phyloP scores from a whole-genome alignment of 2,113 vertebrate genomes.

The Triplophysa tibetana region DNA sequence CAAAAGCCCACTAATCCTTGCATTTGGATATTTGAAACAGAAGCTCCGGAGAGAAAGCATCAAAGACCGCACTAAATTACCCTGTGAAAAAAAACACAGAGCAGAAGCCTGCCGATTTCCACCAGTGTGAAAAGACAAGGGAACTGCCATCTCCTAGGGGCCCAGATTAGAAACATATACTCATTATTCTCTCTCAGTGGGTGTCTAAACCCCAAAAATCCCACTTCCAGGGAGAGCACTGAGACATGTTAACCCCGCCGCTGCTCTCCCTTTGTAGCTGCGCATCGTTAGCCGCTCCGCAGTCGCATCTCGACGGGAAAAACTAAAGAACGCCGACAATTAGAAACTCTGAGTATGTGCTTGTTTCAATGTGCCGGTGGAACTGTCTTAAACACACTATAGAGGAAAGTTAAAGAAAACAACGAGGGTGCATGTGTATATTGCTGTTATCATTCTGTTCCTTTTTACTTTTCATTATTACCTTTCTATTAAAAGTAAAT shows the following conservation, averaged over 20 bases:
- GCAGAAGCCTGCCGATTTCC: slow-evolving; percentile 68
- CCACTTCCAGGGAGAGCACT: slow-evolving; percentile 69
- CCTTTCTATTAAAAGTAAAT: slow-evolving; percentile 45
- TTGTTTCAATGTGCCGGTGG: slow-evolving; percentile 64
- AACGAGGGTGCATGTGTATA: slow-evolving; percentile 18
- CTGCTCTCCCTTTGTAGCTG: slow-evolving; percentile 70
- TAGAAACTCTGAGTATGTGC: slow-evolving; percentile 66
- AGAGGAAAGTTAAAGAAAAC: slow-evolving; percentile 57
- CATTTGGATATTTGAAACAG: slow-evolving; percentile 68
- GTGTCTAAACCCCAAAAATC: slow-evolving; percentile 80
- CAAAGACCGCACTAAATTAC: slow-evolving; percentile 61
- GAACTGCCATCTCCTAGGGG: slow-evolving; percentile 76
- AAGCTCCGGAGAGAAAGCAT: slow-evolving; percentile 62
- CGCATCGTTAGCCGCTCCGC: slow-evolving; percentile 67
- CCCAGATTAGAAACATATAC: slow-evolving; percentile 74
- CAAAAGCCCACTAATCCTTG: slow-evolving; percentile 64
- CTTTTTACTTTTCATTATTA: slow-evolving; percentile 16
- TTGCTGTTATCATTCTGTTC: slow-evolving; percentile 31
- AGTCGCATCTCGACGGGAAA: slow-evolving; percentile 59
- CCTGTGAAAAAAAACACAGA: slow-evolving; percentile 46
- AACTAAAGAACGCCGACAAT: slow-evolving; percentile 71
- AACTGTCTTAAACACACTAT: slow-evolving; percentile 64
- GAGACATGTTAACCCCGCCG: slow-evolving; percentile 67
- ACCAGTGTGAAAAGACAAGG: slow-evolving; percentile 73
- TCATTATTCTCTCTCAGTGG: slow-evolving; percentile 76